Base-by-base conservation (phyloP, 2,113 vertebrate species). In the Poeciliopsis turrubarensis region DNA sequence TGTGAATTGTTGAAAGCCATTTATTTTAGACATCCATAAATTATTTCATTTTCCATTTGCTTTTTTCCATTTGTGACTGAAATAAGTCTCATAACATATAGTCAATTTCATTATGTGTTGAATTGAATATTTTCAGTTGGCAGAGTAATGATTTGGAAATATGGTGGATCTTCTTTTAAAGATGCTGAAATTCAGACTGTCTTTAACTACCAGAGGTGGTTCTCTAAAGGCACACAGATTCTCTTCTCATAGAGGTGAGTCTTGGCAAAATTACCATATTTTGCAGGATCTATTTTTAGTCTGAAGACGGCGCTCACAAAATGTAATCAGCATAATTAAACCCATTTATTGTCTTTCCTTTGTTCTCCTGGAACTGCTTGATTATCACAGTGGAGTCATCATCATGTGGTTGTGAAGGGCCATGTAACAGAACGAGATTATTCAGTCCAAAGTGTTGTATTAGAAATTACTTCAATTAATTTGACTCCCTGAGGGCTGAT, bases 381-480 rank as follows among this genome's bases (percentile, higher is more conserved):
- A 86, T 85, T 73, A 69, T 73, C 70, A 54, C 78, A 72, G 80
- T 61, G 51, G 41, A 31, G 65, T 12, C 65, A 57, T 79, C 75
- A 51, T 74, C 76, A 61, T 68, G 69, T 79, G 78, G 79, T 74
- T 60, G 63, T 51, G 29, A 84, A 78, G 65, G 57, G 79, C 51
- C 66, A 66, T 75, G 75, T 86, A 74, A 63, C 73, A 79, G 51
- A 80, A 67, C 22, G 26, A 54, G 31, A 68, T 27, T 27, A 70
- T 81, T 84, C 66, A 77, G 72, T 72, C 68, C 64, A 65, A 73
- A 77, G 77, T 69, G 75, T 80, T 75, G 68, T 76, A 70, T 78
- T 72, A 86, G 79, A 81, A 79, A 84, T 86, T 31, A 81, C 51
- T 17, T 54, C 81, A 90, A 86, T 89, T 81, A 87, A 86, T 89